phyloP scores from a whole-genome alignment of 2,888 invertebrate species.

The Dynastes maya region DNA sequence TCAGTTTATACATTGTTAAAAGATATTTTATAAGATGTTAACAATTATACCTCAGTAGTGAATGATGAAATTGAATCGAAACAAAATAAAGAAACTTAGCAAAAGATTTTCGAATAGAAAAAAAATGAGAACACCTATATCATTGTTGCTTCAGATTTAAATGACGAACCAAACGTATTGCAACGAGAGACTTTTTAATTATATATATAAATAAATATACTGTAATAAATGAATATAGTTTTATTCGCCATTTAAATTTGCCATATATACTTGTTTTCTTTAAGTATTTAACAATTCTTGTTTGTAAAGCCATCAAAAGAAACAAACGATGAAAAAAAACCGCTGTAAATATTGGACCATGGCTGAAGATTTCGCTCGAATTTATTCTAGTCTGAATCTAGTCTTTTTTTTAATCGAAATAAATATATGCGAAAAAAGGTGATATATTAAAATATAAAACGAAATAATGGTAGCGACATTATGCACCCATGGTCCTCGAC shows the following conservation, averaged over 20 bases:
- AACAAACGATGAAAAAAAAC: slow-evolving; percentile 33
- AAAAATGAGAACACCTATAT: slow-evolving; percentile 53
- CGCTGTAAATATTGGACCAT: slow-evolving; percentile 58
- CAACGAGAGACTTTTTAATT: slow-evolving; percentile 32
- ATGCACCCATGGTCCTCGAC: slow-evolving; percentile 22
- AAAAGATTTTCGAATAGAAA: slow-evolving; percentile 35
- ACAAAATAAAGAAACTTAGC: slow-evolving; percentile 42
- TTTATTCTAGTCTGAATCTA: slow-evolving; percentile 62
- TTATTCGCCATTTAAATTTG: slow-evolving; percentile 31
- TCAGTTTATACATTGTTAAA: slow-evolving; percentile 60
- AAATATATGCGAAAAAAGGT: slow-evolving; percentile 60
- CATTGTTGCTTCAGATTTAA: slow-evolving; percentile 38
- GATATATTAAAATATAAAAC: slow-evolving; percentile 60
- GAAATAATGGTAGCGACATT: slow-evolving; percentile 7
- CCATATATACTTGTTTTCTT: slow-evolving; percentile 23
- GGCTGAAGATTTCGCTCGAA: slow-evolving; percentile 57
- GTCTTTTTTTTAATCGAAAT: slow-evolving; percentile 60
- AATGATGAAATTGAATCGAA: slow-evolving; percentile 49
- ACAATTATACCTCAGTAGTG: slow-evolving; percentile 60
- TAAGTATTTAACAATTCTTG: slow-evolving; percentile 19
- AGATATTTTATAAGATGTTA: slow-evolving; percentile 62
- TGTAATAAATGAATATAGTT: not conserved
- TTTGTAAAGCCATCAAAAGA: slow-evolving; percentile 34
- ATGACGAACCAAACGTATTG: slow-evolving; percentile 21
- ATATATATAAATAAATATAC: not conserved